Conservation (phyloP, 2,797 vertebrate genomes). For the Catostomus latipinnis region DNA sequence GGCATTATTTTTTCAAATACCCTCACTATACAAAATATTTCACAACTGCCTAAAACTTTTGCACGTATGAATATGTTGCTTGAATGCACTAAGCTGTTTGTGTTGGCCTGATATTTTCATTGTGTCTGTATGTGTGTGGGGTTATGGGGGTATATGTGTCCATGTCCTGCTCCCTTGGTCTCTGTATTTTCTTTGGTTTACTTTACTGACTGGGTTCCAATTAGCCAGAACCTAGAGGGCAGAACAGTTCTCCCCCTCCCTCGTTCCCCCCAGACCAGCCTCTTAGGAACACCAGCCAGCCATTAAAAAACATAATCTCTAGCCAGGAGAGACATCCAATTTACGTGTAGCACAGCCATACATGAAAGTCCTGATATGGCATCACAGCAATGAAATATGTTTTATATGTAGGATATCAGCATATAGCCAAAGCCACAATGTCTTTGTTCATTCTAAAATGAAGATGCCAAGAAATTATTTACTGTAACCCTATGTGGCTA, state of each 20-base stretch:
- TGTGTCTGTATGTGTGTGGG: background rate
- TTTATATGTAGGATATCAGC: constrained; percentile 19
- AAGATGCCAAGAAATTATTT: constrained; percentile 22
- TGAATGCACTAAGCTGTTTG: background rate
- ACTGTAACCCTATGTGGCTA: background rate
- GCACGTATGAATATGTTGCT: background rate
- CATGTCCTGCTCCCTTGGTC: constrained; percentile 17
- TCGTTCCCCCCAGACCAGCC: constrained; percentile 39
- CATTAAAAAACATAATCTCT: constrained; percentile 37
- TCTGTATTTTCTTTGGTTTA: constrained; percentile 48
- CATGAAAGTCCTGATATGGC: constrained; percentile 34
- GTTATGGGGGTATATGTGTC: background rate
- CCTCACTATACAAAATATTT: no score
- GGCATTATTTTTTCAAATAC: no score
- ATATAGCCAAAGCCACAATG: constrained; percentile 22
- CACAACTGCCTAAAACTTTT: no score
- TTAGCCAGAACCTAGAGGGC: constrained; percentile 43
- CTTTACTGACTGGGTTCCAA: constrained; percentile 48
- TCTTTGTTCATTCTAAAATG: constrained; percentile 27
- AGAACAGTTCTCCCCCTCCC: constrained; percentile 42
- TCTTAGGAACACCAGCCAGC: constrained; percentile 41
- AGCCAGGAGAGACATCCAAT: constrained; percentile 13
- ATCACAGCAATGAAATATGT: constrained; percentile 28
- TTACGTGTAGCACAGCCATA: constrained; percentile 13
- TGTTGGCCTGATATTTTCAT: background rate